Conservation (phyloP, 2,888 invertebrate species). For the Lordiphosa fenestrarum region DNA sequence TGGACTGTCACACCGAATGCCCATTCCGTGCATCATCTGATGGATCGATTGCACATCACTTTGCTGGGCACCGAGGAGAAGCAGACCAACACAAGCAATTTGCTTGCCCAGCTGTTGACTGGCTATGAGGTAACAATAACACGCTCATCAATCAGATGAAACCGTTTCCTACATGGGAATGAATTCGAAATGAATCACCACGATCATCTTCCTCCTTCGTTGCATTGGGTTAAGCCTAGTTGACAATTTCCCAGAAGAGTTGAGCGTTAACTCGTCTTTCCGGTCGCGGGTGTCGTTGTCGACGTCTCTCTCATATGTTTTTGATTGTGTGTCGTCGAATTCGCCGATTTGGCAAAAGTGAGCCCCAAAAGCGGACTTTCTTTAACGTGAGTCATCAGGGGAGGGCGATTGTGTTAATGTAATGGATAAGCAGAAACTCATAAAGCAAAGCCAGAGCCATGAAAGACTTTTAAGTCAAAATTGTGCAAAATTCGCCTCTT, state of each 20-base stretch:
- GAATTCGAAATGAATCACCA: no score
- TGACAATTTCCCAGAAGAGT: conserved; percentile 4
- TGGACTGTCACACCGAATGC: conserved; percentile 86
- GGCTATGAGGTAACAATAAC: conserved; percentile 69
- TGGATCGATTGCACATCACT: conserved; percentile 85
- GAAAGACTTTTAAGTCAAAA: conserved; percentile 1
- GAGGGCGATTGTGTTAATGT: no score
- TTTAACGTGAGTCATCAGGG: conserved; percentile 15
- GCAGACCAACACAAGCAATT: conserved; percentile 41
- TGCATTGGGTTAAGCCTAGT: conserved; percentile 6
- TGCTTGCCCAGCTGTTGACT: conserved; percentile 57
- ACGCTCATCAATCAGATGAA: conserved; percentile 20
- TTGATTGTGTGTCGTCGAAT: not conserved
- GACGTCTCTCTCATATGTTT: conserved; percentile 16
- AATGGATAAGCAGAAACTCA: conserved; percentile 2
- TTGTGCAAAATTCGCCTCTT: not conserved
- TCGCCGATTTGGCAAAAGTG: conserved; percentile 31
- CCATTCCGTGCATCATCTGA: conserved; percentile 84
- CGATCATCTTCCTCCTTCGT: no score
- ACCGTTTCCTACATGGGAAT: conserved; percentile 21
- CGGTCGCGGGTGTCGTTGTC: conserved; percentile 13
- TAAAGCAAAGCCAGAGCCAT: conserved; percentile 3
- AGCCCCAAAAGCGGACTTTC: conserved; percentile 31
- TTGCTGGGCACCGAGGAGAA: conserved; percentile 80
- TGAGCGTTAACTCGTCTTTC: conserved; percentile 33